These are phyloP conservation scores for Melierax canorus DNA, from an alignment of 2,113 vertebrate species.

Conservation along the genomic window DNA sequence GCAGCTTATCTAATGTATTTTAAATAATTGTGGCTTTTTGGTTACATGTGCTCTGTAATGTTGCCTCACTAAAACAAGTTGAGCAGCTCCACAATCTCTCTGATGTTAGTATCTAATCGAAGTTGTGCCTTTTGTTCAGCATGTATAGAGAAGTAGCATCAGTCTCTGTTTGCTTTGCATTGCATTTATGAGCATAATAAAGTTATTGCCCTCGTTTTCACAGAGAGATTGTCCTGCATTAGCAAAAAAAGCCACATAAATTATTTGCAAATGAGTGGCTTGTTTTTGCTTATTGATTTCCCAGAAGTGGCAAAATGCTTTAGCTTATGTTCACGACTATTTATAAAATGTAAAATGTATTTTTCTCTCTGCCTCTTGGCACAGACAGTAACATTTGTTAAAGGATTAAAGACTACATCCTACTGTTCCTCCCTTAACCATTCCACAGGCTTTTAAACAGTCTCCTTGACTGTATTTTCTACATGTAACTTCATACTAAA, in stretches of 20 bases:
- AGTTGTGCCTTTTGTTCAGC: constrained; percentile 40
- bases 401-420: not conserved
- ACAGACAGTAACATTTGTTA: constrained; percentile 4
- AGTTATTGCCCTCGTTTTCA: constrained; percentile 71
- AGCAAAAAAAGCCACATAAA: constrained; percentile 57
- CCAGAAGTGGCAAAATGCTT: constrained; percentile 65
- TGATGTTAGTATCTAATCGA: not conserved
- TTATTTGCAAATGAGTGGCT: constrained; percentile 60
- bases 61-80: not conserved
- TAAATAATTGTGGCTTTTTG: not conserved
- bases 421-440: not conserved
- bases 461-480: not conserved
- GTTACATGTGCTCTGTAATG: not conserved
- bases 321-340: constrained; percentile 57
- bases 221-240: constrained; percentile 67
- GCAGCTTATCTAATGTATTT: not conserved
- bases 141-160: not conserved
- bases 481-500: not conserved
- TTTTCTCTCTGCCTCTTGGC: constrained; percentile 46
- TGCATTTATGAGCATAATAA: constrained; percentile 69
- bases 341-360: constrained; percentile 56
- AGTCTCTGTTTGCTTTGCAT: constrained; percentile 53
- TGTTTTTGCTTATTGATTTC: constrained; percentile 66
- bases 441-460: constrained; percentile 12
- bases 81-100: not conserved